Evolutionary conservation across 1,140 invertebrate species (phyloP).

Genomic region (Contarinia nasturtii): DNA sequence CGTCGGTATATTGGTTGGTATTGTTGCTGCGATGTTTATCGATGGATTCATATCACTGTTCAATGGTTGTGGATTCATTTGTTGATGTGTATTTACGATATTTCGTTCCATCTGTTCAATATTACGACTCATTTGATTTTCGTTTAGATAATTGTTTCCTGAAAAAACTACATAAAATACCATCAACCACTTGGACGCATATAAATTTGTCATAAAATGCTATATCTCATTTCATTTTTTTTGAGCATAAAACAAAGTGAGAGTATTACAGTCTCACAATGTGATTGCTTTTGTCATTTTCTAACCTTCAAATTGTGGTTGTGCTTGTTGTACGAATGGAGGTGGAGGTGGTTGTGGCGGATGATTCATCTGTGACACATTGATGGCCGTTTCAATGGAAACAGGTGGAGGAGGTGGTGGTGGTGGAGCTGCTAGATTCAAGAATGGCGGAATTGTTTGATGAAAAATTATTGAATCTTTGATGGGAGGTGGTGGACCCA

Average conservation of each 20-base stretch:
- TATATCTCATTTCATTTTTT: too few relatives aligned
- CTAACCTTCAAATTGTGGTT: constrained; percentile 5
- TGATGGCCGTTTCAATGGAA: constrained; percentile 11
- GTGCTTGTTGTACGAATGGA: neutral
- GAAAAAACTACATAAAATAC: constrained; percentile 26
- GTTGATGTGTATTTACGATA: too few relatives aligned
- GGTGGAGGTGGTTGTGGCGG: constrained; percentile 15
- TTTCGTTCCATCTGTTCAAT: too few relatives aligned
- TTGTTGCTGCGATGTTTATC: too few relatives aligned
- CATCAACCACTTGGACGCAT: constrained; percentile 1
- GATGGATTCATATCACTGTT: constrained; percentile 9
- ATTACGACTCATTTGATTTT: constrained; percentile 1
- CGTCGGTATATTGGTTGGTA: constrained; percentile 16
- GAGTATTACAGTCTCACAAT: too few relatives aligned
- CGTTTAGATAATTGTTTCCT: constrained; percentile 12
- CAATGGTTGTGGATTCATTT: too few relatives aligned
- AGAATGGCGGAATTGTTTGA: neutral
- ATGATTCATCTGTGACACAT: constrained; percentile 21
- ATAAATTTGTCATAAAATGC: too few relatives aligned
- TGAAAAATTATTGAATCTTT: neutral
- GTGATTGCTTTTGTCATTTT: too few relatives aligned
- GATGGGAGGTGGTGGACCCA: neutral
- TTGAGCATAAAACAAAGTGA: too few relatives aligned
- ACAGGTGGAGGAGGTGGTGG: neutral
- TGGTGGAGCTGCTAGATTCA: neutral